These are phyloP conservation scores for Lepidocolaptes lacrymiger DNA, from an alignment of 2,797 vertebrate genomes.

Conservation along the genomic window DNA sequence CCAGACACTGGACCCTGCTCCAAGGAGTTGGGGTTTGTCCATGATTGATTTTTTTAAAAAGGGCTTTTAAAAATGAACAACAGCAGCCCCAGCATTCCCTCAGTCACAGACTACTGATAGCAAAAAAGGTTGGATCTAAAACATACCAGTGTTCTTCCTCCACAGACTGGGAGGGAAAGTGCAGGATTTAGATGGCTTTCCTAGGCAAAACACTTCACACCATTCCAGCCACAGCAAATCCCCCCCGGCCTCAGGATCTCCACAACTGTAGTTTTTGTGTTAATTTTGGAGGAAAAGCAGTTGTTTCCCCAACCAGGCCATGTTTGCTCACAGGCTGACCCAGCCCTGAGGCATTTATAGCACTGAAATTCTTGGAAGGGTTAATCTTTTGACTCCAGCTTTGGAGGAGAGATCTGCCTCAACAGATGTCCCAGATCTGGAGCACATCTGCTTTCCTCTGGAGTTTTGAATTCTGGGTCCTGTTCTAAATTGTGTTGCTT, in stretches of 20 bases:
- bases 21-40: fast-evolving
- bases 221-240: background rate
- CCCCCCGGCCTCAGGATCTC: background rate
- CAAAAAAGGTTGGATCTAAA: background rate
- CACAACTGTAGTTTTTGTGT: background rate
- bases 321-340: fast-evolving
- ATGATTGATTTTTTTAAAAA: background rate
- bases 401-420: background rate
- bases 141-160: background rate
- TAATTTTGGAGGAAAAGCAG: background rate
- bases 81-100: background rate
- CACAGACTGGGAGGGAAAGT: background rate
- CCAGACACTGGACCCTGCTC: background rate
- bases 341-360: background rate
- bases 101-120: background rate
- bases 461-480: background rate
- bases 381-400: background rate
- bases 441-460: constrained; percentile 21
- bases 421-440: background rate
- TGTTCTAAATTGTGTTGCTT: background rate
- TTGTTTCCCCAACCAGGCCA: fast-evolving
- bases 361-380: background rate
- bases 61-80: fast-evolving
- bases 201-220: background rate
- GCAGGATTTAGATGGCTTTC: background rate